Evolutionary conservation across 2,888 invertebrate genomes (phyloP), one percentile per base, ranked within the genome.

Genomic region (Cephus pygmeus): DNA sequence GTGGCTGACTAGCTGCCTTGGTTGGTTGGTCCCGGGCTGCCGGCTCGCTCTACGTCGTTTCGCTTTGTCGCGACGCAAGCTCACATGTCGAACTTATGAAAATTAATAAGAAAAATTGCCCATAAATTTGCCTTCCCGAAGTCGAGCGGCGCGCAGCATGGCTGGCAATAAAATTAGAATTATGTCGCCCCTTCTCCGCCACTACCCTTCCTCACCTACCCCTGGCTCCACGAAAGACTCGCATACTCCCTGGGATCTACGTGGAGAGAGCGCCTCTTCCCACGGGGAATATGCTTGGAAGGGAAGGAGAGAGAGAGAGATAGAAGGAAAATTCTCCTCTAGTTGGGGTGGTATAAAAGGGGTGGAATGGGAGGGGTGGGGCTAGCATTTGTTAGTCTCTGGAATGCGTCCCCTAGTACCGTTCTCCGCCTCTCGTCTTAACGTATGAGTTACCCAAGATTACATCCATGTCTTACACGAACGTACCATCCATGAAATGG

Each of bases 61-160:
- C 82, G 86, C 87, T 88, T 89, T 88, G 90, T 87, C 86, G 86
- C 84, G 82, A 81, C 78, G 77, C 79, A 77, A 82, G 82, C 86
- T 87, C 88, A 85, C 89, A 88, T 88, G 91, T 91, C 91, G 90
- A 91, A 91, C 88, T 91, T 91, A 90, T 88, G 91, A 91, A 90
- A 91, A 91, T 91, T 91, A 91, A 91, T 90, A 91, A 90, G 91
- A 91, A 91, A 91, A 91, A 91, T 91, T 88, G 88, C 86, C 88
- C 89, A 89, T 91, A 91, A 91, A 91, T 90, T 89, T 85, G 83
- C 82, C 84, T 85, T 79, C 85, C 83, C 84, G 81, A 78, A 79
- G 81, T 79, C 75, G 79, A 78, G 77, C 77, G 71, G 79, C 79
- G 85, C 86, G 87, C 85, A 84, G 83, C 87, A 83, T 80, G 87